Percentiles rank a stretch among this genome's conserved stretches.
Evolutionary conservation across 2,113 vertebrate genomes (phyloP).

Genomic region (Columbina picui): DNA sequence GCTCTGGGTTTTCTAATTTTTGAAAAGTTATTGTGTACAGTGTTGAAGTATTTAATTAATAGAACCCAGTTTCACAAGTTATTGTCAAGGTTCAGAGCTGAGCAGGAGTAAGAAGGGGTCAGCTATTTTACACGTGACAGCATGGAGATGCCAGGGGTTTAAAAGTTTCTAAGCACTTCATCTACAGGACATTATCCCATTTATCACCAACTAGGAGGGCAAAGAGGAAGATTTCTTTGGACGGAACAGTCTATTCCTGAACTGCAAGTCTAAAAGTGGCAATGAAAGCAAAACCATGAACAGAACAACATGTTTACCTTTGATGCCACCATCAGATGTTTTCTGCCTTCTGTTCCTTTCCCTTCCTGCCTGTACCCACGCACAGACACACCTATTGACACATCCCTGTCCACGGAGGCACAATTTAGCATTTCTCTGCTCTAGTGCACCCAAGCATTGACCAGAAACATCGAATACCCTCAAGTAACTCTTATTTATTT

Average conservation of each 20-base stretch:
- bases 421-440: background rate
- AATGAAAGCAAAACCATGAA: background rate
- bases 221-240: background rate
- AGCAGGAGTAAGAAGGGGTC: background rate
- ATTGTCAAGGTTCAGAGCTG: rapidly evolving
- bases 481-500: background rate
- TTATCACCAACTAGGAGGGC: background rate
- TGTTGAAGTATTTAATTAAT: background rate
- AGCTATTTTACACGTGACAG: background rate
- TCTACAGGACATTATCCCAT: background rate
- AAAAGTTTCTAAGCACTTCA: background rate
- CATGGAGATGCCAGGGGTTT: background rate
- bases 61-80: background rate
- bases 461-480: background rate
- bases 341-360: background rate
- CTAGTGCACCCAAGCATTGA: background rate
- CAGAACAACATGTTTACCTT: background rate
- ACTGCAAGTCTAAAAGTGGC: background rate
- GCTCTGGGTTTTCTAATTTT: background rate
- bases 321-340: background rate
- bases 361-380: background rate
- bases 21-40: no score
- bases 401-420: background rate
- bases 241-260: background rate
- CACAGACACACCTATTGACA: conserved; percentile 23